Evolutionary conservation across 2,113 vertebrate genomes (phyloP).

Genomic region (Phyllopteryx taeniolatus): DNA sequence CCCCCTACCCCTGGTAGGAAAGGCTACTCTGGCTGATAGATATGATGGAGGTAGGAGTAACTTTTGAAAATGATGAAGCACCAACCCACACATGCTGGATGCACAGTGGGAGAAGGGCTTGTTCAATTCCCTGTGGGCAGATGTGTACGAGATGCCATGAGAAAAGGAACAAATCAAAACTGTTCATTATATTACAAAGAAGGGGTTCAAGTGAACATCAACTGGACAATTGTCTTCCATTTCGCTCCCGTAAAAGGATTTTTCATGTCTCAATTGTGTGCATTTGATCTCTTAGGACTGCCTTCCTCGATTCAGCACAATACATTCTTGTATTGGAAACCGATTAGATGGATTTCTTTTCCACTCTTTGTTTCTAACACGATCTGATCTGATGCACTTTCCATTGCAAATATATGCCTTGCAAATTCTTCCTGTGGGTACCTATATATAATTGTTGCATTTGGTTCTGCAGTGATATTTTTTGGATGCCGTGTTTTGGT

Average conservation of each 20-base stretch:
- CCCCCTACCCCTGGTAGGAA: slow-evolving; percentile 73
- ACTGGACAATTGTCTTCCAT: background rate
- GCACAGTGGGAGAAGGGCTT: slow-evolving; percentile 2
- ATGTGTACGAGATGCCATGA: slow-evolving; percentile 1
- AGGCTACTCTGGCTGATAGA: slow-evolving; percentile 97
- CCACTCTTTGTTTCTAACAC: background rate
- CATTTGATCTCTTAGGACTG: background rate
- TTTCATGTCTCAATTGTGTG: background rate
- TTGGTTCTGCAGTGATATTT: slow-evolving; percentile 32
- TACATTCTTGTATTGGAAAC: background rate
- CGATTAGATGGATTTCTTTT: background rate
- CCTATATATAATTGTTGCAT: background rate
- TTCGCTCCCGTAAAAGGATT: background rate
- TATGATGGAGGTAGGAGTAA: slow-evolving; percentile 94
- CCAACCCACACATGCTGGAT: slow-evolving; percentile 12
- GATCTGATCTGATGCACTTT: background rate
- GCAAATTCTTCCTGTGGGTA: too few relatives aligned
- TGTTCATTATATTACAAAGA: background rate
- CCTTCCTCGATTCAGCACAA: background rate
- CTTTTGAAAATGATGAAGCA: slow-evolving; percentile 24
- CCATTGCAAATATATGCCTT: too few relatives aligned
- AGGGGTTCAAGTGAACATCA: background rate
- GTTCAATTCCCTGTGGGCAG: slow-evolving; percentile 10
- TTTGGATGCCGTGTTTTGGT: slow-evolving; percentile 46
- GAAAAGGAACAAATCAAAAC: background rate